phyloP scores from a whole-genome alignment of 2,797 vertebrate species.

The Heliangelus exortis region DNA sequence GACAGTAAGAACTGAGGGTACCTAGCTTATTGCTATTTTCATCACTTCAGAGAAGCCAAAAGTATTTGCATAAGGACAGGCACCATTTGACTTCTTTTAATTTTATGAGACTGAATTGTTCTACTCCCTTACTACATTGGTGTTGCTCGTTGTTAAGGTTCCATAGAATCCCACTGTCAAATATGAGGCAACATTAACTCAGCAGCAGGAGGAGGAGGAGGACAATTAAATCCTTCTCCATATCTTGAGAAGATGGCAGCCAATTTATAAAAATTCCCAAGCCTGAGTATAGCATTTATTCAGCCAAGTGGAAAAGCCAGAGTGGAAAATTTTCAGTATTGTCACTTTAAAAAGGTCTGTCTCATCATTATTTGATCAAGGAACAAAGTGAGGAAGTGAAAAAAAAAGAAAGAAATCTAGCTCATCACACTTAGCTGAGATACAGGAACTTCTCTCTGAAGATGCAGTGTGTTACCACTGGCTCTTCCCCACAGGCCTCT shows the following conservation, averaged over 20 bases:
- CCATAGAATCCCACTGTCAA: neutral
- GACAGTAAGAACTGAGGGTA: neutral
- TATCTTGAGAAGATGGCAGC: neutral
- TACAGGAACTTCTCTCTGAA: neutral
- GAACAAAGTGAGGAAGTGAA: neutral
- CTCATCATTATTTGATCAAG: neutral
- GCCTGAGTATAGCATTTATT: neutral
- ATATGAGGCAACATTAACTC: neutral
- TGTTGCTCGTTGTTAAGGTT: neutral
- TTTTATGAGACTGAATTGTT: neutral
- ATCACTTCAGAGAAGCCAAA: neutral
- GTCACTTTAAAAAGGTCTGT: neutral
- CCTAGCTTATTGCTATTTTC: neutral
- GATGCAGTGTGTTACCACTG: neutral
- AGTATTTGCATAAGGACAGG: constrained; percentile 25
- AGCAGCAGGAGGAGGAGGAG: neutral
- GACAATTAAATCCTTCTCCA: neutral
- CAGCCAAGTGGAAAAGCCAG: neutral
- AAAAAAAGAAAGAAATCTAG: neutral
- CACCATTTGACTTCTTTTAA: neutral
- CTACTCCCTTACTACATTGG: neutral
- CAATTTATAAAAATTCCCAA: neutral
- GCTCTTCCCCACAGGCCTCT: neutral
- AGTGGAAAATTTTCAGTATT: neutral
- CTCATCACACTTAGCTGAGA: neutral